Conservation (phyloP, 2,113 vertebrate genomes). For the Phalacrocorax carbo region DNA sequence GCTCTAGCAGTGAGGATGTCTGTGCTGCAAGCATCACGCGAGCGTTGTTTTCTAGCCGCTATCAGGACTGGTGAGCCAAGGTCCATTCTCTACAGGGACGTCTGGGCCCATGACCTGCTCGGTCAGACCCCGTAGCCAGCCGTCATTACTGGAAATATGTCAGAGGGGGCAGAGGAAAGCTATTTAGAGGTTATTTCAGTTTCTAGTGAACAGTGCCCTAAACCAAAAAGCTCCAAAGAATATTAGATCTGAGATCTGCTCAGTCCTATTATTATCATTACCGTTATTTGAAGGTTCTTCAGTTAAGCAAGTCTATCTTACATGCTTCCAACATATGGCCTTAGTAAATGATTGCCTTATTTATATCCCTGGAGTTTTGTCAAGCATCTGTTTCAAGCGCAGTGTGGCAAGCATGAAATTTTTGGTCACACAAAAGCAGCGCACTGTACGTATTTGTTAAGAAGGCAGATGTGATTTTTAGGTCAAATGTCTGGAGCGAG, state of each 20-base stretch:
- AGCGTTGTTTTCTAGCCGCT: background rate
- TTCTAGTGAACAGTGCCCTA: background rate
- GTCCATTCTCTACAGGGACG: fast-evolving
- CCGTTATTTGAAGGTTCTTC: background rate
- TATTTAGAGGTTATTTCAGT: background rate
- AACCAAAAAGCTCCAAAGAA: background rate
- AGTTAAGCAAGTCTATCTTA: background rate
- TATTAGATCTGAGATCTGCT: background rate
- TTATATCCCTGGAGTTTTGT: background rate
- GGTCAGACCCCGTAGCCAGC: background rate
- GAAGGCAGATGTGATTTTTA: constrained; percentile 25
- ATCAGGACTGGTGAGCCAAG: background rate
- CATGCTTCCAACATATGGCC: background rate
- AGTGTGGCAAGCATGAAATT: background rate
- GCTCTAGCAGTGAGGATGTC: background rate
- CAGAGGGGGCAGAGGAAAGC: background rate
- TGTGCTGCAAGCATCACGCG: background rate
- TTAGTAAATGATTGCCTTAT: background rate
- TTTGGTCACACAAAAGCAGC: background rate
- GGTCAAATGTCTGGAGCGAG: background rate
- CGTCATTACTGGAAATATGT: background rate
- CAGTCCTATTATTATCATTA: background rate
- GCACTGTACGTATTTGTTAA: background rate
- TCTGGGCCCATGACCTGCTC: background rate
- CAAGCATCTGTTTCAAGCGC: background rate